Evolutionary conservation across 2,113 vertebrate genomes (phyloP).

Genomic region (Chionomys nivalis): DNA sequence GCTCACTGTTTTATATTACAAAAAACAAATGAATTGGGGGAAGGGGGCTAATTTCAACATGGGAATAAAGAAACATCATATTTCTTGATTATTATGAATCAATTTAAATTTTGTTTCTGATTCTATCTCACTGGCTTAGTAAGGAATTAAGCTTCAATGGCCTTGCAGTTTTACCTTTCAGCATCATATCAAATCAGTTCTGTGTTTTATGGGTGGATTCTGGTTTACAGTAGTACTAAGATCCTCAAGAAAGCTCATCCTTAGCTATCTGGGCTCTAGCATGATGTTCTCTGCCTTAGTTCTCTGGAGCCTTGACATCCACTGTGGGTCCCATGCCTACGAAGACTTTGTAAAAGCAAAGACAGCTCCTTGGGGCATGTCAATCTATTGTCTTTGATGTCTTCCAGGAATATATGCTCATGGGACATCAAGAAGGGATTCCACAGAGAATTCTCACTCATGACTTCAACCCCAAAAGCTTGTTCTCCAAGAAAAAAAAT

Average conservation of each 20-base stretch:
- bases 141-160: background rate
- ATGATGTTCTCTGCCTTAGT: too few species aligned
- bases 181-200: accelerated
- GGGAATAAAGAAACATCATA: background rate
- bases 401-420: background rate
- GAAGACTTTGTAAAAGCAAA: background rate
- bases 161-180: background rate
- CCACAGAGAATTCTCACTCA: background rate
- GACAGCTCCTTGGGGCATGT: background rate
- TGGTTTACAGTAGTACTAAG: background rate
- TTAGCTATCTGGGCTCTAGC: background rate
- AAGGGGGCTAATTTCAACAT: background rate
- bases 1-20: accelerated
- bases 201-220: background rate
- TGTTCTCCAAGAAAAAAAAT: background rate
- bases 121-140: background rate
- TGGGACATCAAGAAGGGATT: background rate
- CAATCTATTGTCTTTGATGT: background rate
- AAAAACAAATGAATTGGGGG: too few species aligned
- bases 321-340: accelerated
- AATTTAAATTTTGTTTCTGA: background rate
- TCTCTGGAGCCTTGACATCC: background rate
- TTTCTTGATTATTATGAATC: background rate
- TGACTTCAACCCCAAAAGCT: background rate
- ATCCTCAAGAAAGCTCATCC: background rate